Conservation (phyloP, 2,888 invertebrate genomes). For the Dolomedes plantarius region DNA sequence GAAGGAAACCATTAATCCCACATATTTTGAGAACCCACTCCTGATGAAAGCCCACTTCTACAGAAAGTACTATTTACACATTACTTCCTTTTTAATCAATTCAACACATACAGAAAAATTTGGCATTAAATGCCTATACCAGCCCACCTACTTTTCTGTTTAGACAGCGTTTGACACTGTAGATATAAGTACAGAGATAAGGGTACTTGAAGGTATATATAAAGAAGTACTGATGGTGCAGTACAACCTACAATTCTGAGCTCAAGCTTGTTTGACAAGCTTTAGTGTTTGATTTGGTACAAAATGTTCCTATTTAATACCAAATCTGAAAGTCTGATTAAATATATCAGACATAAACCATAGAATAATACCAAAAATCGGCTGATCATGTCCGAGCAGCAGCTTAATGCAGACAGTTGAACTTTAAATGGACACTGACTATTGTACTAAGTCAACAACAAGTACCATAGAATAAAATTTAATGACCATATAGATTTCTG, state of each 20-base stretch:
- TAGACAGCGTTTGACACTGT: slow-evolving; percentile 72
- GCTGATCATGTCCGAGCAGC: slow-evolving; percentile 34
- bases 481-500: slow-evolving; percentile 3
- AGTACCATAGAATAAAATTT: slow-evolving; percentile 11
- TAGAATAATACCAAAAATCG: slow-evolving; percentile 24
- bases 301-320: slow-evolving; percentile 29
- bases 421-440: slow-evolving; percentile 27
- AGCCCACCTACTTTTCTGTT: slow-evolving; percentile 53
- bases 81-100: slow-evolving; percentile 14
- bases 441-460: slow-evolving; percentile 14
- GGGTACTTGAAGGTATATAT: slow-evolving; percentile 43
- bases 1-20: slow-evolving; percentile 42
- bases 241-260: slow-evolving; percentile 32
- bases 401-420: slow-evolving; percentile 18
- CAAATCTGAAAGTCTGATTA: slow-evolving; percentile 28
- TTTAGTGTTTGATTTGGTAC: slow-evolving; percentile 24
- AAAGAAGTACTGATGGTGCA: slow-evolving; percentile 31
- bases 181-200: slow-evolving; percentile 42
- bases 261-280: slow-evolving; percentile 66
- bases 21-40: not conserved
- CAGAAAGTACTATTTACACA: slow-evolving; percentile 47
- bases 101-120: slow-evolving; percentile 44
- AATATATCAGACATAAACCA: slow-evolving; percentile 20
- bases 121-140: slow-evolving; percentile 66
- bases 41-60: slow-evolving; percentile 59